These are phyloP conservation scores for Cephalopterus ornatus DNA, from an alignment of 2,113 vertebrate genomes.

Conservation along the genomic window DNA sequence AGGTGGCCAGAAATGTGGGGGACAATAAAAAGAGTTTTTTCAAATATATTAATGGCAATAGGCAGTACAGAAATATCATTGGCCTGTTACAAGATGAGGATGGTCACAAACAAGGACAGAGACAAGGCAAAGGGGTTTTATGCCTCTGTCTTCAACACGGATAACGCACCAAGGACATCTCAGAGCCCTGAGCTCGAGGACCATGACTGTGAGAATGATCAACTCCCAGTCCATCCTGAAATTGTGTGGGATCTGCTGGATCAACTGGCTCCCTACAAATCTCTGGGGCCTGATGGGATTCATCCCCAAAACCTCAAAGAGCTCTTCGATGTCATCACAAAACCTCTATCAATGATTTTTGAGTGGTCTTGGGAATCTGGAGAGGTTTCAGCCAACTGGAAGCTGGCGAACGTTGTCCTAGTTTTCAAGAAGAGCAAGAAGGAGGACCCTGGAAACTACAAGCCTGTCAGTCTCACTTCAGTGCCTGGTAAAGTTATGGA, in stretches of 20 bases:
- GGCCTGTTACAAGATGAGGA: neutral
- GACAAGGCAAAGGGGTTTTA: neutral
- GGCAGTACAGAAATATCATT: neutral
- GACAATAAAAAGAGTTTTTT: neutral
- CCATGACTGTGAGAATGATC: neutral
- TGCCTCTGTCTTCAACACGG: neutral
- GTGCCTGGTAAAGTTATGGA: neutral
- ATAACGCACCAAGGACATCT: neutral
- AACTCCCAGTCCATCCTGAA: neutral
- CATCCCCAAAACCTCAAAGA: neutral
- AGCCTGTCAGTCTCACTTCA: neutral
- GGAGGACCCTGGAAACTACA: neutral
- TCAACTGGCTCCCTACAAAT: neutral
- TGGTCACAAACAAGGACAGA: neutral
- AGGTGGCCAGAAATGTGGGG: neutral
- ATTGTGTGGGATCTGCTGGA: neutral
- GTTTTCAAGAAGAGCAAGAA: neutral
- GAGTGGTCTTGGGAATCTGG: neutral
- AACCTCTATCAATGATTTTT: neutral
- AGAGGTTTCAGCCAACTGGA: neutral
- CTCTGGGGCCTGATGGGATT: neutral
- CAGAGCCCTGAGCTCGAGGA: neutral
- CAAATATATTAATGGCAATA: neutral
- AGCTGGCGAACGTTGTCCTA: neutral
- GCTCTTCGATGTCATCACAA: neutral